Evolutionary conservation across 2,797 vertebrate species (phyloP).

Genomic region (Sebastiscus tertius): DNA sequence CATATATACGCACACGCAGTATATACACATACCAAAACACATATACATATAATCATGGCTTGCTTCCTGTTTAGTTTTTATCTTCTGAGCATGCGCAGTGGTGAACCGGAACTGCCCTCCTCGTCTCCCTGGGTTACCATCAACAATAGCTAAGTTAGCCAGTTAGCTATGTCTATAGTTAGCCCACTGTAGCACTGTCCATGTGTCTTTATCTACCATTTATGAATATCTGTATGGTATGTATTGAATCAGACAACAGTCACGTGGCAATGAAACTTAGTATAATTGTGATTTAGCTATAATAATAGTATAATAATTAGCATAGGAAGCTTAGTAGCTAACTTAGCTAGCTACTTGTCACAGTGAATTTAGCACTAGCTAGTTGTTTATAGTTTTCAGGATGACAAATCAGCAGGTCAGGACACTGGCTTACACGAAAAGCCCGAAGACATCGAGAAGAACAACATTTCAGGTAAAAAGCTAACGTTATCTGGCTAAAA

Average conservation of each 20-base stretch:
- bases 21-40: no score
- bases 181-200: not conserved
- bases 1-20: no score
- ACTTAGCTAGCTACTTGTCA: not conserved
- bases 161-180: not conserved
- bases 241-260: not conserved
- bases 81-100: slow-evolving; percentile 58
- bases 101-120: not conserved
- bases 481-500: no score
- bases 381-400: slow-evolving; percentile 22
- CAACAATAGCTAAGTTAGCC: slow-evolving; percentile 46
- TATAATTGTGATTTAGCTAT: not conserved
- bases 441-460: slow-evolving; percentile 86
- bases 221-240: not conserved
- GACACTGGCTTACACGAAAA: slow-evolving; percentile 86
- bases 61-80: not conserved
- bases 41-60: no score
- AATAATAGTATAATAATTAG: not conserved
- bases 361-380: slow-evolving; percentile 8
- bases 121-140: slow-evolving; percentile 75
- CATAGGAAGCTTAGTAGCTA: not conserved
- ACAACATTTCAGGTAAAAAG: slow-evolving; percentile 89
- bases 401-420: slow-evolving; percentile 81
- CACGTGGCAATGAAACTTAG: rapidly evolving
- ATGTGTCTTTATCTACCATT: not conserved